Evolutionary conservation across 2,113 vertebrate species (phyloP).

Genomic region (Pseudopodoces humilis): DNA sequence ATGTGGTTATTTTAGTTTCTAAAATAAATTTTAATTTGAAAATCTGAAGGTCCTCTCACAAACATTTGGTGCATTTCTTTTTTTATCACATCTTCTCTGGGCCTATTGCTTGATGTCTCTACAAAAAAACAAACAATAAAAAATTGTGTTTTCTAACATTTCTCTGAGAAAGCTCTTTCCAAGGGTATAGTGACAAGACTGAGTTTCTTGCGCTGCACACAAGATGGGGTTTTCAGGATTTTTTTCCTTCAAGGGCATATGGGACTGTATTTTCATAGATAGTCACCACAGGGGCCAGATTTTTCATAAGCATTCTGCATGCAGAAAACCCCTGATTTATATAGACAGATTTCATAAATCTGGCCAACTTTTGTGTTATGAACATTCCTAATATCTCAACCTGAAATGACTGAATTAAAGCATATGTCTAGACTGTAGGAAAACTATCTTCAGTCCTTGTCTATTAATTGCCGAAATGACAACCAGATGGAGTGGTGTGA

Average conservation of each 20-base stretch:
- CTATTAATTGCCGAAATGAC: not conserved
- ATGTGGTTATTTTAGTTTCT: not conserved
- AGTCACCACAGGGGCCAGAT: not conserved
- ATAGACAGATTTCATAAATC: not conserved
- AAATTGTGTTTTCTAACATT: not conserved
- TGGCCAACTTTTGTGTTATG: not conserved
- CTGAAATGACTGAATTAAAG: not conserved
- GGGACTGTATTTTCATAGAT: not conserved
- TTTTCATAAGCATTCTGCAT: not conserved
- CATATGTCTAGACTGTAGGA: slow-evolving; percentile 1
- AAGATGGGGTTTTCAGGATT: not conserved
- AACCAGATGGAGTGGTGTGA: not conserved
- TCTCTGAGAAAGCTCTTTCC: not conserved
- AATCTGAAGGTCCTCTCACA: not conserved
- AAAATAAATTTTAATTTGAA: not conserved
- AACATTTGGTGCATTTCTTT: not conserved
- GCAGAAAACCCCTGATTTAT: not conserved
- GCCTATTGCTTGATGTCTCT: not conserved
- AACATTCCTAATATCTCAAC: not conserved
- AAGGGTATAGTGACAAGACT: not conserved
- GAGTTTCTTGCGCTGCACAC: not conserved
- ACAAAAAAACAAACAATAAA: not conserved
- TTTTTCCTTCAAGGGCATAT: not conserved
- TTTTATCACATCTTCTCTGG: not conserved
- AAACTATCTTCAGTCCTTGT: not conserved